Evolutionary conservation across 30 jellyfish, hydroid and myxozoan species (phyloP).

Genomic region (Hydractinia echinata): DNA sequence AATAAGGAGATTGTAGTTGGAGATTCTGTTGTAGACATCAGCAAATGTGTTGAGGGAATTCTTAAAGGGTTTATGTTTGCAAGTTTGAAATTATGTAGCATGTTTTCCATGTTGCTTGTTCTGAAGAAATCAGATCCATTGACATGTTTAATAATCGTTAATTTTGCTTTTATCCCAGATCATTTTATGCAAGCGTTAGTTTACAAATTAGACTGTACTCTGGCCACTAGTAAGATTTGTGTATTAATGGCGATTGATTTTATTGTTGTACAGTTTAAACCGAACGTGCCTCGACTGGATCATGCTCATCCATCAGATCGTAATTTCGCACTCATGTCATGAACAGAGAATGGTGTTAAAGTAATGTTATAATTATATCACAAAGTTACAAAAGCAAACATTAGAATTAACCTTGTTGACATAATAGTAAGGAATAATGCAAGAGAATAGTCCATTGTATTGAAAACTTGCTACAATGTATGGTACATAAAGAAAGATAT

Average conservation of each 20-base stretch:
- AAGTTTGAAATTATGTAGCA: not conserved
- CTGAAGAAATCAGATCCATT: constrained; percentile 11
- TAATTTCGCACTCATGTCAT: too few species aligned
- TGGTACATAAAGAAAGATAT: too few species aligned
- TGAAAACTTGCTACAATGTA: too few species aligned
- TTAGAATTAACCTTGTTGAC: too few species aligned
- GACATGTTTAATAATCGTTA: not conserved
- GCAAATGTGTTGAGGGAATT: not conserved
- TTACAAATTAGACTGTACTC: constrained; percentile 31
- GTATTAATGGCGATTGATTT: not conserved
- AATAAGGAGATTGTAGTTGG: not conserved
- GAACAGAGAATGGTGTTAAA: too few species aligned
- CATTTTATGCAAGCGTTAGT: constrained; percentile 32
- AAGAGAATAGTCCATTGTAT: too few species aligned
- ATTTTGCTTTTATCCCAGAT: constrained; percentile 13
- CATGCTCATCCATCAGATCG: too few species aligned
- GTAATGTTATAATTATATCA: too few species aligned
- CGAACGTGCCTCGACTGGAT: too few species aligned
- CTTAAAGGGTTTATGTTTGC: constrained; percentile 10
- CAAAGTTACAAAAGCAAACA: too few species aligned
- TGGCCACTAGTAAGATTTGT: constrained; percentile 15
- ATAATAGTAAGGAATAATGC: too few species aligned
- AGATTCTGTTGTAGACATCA: not conserved
- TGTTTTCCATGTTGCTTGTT: not conserved
- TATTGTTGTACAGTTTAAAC: constrained; percentile 6